A percentile compares a stretch with the other conserved stretches of the same genome.
phyloP scores from a whole-genome alignment of 2,113 vertebrate genomes.

The Colossoma macropomum region DNA sequence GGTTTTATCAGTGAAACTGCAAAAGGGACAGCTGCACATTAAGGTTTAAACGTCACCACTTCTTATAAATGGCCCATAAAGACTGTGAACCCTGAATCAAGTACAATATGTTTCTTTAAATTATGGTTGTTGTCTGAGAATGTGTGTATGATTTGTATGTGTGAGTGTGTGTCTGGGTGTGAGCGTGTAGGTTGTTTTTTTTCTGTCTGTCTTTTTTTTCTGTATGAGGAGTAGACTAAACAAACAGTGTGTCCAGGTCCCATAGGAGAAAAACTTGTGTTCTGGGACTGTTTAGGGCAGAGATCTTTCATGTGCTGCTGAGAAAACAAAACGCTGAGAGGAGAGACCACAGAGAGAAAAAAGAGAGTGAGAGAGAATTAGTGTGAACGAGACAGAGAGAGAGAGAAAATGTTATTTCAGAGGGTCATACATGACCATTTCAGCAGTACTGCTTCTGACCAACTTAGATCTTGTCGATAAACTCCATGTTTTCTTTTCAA shows the following conservation, averaged over 20 bases:
- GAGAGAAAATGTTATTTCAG: slow-evolving; percentile 28
- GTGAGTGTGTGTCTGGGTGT: slow-evolving; percentile 16
- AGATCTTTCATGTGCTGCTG: slow-evolving; percentile 52
- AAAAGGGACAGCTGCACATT: background rate
- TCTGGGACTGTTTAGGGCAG: slow-evolving; percentile 41
- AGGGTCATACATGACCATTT: slow-evolving; percentile 24
- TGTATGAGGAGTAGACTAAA: slow-evolving; percentile 60
- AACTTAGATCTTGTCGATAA: slow-evolving; percentile 28
- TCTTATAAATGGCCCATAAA: background rate
- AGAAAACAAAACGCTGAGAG: slow-evolving; percentile 54
- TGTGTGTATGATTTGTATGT: slow-evolving; percentile 21
- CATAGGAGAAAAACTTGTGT: slow-evolving; percentile 41
- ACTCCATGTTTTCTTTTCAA: slow-evolving; percentile 17
- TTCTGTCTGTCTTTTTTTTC: slow-evolving; percentile 37
- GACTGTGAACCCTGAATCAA: slow-evolving; percentile 14
- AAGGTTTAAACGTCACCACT: background rate
- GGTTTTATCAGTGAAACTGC: background rate
- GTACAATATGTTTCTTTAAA: slow-evolving; percentile 9
- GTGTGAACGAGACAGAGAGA: background rate
- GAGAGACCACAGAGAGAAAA: slow-evolving; percentile 32
- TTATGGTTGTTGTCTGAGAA: slow-evolving; percentile 24
- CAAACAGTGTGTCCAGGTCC: slow-evolving; percentile 56
- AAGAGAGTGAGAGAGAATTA: background rate
- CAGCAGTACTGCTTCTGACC: background rate
- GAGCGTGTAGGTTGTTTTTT: slow-evolving; percentile 30